Percentiles rank a stretch among this genome's conserved stretches.
These are phyloP conservation scores for Nycticebus coucang DNA, from an alignment of 2,113 vertebrate species.

Conservation along the genomic window DNA sequence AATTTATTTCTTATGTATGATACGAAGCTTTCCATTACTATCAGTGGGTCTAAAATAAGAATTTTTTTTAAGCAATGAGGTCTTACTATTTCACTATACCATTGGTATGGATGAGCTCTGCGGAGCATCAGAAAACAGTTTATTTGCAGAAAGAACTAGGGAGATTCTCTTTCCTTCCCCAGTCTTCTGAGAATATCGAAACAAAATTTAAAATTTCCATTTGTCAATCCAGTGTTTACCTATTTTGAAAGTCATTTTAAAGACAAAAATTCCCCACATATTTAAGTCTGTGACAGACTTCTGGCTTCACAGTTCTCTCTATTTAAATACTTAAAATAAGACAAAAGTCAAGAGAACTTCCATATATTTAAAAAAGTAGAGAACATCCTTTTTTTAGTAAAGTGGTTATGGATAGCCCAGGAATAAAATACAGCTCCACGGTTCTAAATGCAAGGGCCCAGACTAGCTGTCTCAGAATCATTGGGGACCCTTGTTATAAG, in stretches of 20 bases:
- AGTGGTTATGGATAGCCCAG: neutral
- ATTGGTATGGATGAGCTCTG: neutral
- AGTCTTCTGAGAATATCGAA: conserved; percentile 35
- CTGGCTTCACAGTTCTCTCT: conserved; percentile 24
- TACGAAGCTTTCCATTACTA: neutral
- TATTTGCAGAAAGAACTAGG: neutral
- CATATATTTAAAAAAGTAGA: conserved; percentile 1
- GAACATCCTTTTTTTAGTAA: neutral
- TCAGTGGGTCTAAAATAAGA: conserved; percentile 19
- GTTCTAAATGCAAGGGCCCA: conserved; percentile 27
- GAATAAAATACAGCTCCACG: neutral
- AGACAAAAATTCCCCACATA: neutral
- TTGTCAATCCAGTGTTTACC: neutral
- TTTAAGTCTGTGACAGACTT: conserved; percentile 36
- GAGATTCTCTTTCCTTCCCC: conserved; percentile 24
- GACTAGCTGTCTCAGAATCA: neutral
- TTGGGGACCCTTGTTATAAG: neutral
- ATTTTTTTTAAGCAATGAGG: neutral
- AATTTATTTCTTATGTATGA: neutral
- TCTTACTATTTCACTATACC: too few species aligned
- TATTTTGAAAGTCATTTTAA: conserved; percentile 53
- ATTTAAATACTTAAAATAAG: conserved; percentile 27
- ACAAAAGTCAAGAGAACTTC: conserved; percentile 19
- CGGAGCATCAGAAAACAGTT: conserved; percentile 1
- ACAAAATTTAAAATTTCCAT: conserved; percentile 32